Percentiles rank a stretch among this genome's conserved stretches.
These are phyloP conservation scores for Synanthedon tipuliformis DNA, from an alignment of 2,888 invertebrate genomes.

Conservation along the genomic window DNA sequence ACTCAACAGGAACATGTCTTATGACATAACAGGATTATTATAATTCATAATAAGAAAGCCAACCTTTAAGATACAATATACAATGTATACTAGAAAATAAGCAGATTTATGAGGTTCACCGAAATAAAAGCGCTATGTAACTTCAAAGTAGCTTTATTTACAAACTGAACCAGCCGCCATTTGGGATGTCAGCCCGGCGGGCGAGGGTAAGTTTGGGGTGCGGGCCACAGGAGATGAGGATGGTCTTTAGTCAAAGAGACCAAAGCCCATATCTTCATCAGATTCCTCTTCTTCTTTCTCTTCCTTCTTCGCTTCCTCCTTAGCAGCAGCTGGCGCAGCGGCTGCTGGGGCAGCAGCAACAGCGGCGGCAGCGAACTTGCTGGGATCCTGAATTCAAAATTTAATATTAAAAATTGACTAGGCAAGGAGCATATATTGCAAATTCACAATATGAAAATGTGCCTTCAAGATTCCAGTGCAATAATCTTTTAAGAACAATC, in stretches of 20 bases:
- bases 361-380: constrained; percentile 81
- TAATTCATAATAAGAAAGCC: too few relatives aligned
- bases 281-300: constrained; percentile 85
- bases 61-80: too few relatives aligned
- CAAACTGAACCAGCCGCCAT: constrained; percentile 32
- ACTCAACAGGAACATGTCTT: too few relatives aligned
- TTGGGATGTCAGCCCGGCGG: constrained; percentile 59
- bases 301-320: constrained; percentile 79
- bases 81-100: not conserved
- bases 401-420: not conserved
- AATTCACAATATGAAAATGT: constrained; percentile 9
- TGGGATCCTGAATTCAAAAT: constrained; percentile 79
- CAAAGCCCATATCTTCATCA: constrained; percentile 98
- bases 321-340: constrained; percentile 71
- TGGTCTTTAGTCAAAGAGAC: constrained; percentile 83
- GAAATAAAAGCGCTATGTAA: not conserved
- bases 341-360: constrained; percentile 76
- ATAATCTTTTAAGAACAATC: constrained; percentile 9
- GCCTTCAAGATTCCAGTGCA: constrained; percentile 35
- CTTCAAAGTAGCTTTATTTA: constrained; percentile 6
- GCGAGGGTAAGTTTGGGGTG: constrained; percentile 19
- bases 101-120: constrained; percentile 8
- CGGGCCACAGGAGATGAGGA: constrained; percentile 8
- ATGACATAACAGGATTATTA: too few relatives aligned
- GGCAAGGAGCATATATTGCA: too few relatives aligned